Percentiles rank a stretch among this genome's conserved stretches.
These are phyloP conservation scores for Zosterops hypoxanthus DNA, from an alignment of 2,113 vertebrate species.

Conservation along the genomic window DNA sequence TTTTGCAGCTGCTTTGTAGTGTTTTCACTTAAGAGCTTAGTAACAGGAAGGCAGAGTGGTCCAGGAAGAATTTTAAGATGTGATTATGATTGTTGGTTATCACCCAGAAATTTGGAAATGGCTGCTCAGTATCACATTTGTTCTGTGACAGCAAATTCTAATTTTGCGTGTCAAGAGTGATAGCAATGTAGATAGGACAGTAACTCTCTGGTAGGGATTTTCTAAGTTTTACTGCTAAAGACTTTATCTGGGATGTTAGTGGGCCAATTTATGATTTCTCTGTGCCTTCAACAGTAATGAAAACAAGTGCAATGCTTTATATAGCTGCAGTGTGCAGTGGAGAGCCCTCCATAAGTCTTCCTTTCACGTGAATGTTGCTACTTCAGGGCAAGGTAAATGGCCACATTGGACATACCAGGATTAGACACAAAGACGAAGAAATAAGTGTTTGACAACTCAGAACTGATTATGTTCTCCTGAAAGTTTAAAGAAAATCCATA, in stretches of 20 bases:
- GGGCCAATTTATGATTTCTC: not conserved
- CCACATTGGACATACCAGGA: not conserved
- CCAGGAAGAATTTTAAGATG: not conserved
- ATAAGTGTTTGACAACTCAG: not conserved
- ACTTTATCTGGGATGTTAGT: not conserved
- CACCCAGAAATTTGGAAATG: not conserved
- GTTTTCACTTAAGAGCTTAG: not conserved
- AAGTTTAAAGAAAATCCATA: not conserved
- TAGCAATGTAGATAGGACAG: not conserved
- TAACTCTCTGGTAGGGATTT: not conserved
- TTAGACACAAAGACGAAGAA: not conserved
- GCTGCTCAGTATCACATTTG: not conserved
- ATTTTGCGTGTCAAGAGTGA: not conserved
- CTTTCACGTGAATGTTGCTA: accelerated
- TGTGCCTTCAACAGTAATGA: slow-evolving; percentile 1
- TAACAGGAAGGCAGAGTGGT: not conserved
- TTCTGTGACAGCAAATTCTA: not conserved
- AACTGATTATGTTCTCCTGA: not conserved
- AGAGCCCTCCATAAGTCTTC: not conserved
- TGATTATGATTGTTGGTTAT: not conserved
- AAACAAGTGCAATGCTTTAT: not conserved
- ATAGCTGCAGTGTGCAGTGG: not conserved
- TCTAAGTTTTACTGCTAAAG: not conserved
- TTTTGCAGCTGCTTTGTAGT: not conserved
- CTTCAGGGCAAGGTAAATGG: not conserved